phyloP scores from a whole-genome alignment of 2,888 invertebrate genomes.

The Pseudoips prasinana region DNA sequence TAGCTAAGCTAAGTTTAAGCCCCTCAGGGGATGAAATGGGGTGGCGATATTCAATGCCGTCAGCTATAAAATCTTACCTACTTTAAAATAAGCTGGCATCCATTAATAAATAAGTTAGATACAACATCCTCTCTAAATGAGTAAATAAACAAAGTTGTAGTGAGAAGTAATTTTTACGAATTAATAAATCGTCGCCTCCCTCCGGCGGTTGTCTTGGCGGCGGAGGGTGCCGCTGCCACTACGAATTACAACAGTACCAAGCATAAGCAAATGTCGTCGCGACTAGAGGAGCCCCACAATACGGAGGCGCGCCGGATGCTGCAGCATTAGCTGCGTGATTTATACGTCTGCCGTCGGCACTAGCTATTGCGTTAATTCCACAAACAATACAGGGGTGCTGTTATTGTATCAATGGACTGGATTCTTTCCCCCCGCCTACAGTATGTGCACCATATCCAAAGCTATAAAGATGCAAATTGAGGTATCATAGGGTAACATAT shows the following conservation, averaged over 20 bases:
- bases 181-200: constrained; percentile 67
- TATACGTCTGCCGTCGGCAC: constrained; percentile 74
- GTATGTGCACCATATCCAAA: constrained; percentile 34
- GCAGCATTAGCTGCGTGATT: constrained; percentile 74
- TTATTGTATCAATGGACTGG: constrained; percentile 34
- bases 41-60: no score
- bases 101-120: no score
- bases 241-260: constrained; percentile 23
- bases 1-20: no score
- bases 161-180: constrained; percentile 57
- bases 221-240: constrained; percentile 24
- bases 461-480: constrained; percentile 59
- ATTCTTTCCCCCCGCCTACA: constrained; percentile 40
- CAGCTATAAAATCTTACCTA: no score
- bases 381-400: constrained; percentile 59
- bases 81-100: no score
- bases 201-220: constrained; percentile 40
- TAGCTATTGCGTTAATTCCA: constrained; percentile 59
- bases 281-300: constrained; percentile 38
- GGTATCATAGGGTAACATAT: constrained; percentile 42
- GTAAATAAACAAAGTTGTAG: constrained; percentile 26
- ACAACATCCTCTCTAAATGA: constrained; percentile 7
- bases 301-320: constrained; percentile 69
- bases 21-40: no score
- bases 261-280: constrained; percentile 54